Percentiles rank a stretch among this genome's conserved stretches.
phyloP scores from a whole-genome alignment of 2,888 invertebrate genomes.

The Leptopilina myrica region DNA sequence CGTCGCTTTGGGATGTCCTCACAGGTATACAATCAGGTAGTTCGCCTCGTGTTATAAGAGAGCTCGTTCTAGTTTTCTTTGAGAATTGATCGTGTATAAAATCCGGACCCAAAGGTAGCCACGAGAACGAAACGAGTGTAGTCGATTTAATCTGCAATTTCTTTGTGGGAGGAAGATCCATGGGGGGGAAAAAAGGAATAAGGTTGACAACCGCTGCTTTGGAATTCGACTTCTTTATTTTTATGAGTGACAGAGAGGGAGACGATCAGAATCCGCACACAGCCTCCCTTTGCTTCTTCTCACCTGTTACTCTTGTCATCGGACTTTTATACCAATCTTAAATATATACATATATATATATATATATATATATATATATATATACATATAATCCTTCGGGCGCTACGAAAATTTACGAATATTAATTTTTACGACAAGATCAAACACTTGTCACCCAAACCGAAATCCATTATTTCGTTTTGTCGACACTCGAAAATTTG shows the following conservation, averaged over 20 bases:
- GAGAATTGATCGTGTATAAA: slow-evolving; percentile 25
- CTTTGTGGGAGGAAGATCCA: slow-evolving; percentile 22
- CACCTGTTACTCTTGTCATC: slow-evolving; percentile 65
- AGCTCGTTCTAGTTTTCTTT: slow-evolving; percentile 35
- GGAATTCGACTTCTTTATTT: slow-evolving; percentile 73
- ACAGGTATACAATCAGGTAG: slow-evolving; percentile 11
- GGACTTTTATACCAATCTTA: slow-evolving; percentile 27
- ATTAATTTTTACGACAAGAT: slow-evolving; percentile 6
- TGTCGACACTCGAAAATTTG: too few species aligned
- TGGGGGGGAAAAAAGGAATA: slow-evolving; percentile 42
- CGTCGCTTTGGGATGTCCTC: not conserved
- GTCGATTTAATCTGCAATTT: slow-evolving; percentile 33
- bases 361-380: not conserved
- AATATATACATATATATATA: not conserved
- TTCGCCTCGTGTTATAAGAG: not conserved
- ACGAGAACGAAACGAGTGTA: slow-evolving; percentile 30
- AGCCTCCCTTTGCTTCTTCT: slow-evolving; percentile 66
- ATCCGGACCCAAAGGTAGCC: slow-evolving; percentile 36
- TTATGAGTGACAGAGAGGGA: slow-evolving; percentile 65
- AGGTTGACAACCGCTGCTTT: slow-evolving; percentile 72
- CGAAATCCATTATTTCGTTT: too few species aligned
- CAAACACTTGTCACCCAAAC: too few species aligned
- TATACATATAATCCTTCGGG: slow-evolving; percentile 7
- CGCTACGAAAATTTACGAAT: slow-evolving; percentile 18
- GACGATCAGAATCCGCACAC: slow-evolving; percentile 57